Conservation (phyloP, 2,113 vertebrate species). For the Malaclemys terrapin region DNA sequence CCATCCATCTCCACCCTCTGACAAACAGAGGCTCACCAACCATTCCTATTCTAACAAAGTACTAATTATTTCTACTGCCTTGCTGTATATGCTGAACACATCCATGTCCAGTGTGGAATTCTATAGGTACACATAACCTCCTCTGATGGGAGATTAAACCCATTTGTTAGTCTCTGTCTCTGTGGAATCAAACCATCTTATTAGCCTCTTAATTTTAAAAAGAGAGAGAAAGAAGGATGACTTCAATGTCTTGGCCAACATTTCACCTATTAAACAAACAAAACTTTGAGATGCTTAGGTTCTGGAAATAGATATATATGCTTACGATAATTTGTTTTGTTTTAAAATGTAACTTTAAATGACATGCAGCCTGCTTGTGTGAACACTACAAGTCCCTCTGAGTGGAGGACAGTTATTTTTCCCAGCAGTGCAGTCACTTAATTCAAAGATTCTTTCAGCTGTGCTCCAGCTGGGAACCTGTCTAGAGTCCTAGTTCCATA, state of each 20-base stretch:
- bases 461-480: neutral
- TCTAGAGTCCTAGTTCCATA: neutral
- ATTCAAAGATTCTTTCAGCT: neutral
- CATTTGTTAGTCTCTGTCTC: fast-evolving
- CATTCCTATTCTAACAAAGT: neutral
- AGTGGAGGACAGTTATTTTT: neutral
- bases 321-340: neutral
- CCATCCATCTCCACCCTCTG: too few relatives aligned
- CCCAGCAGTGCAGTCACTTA: neutral
- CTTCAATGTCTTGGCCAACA: neutral
- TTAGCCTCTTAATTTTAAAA: neutral
- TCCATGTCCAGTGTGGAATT: constrained; percentile 31
- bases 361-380: neutral
- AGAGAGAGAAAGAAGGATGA: neutral
- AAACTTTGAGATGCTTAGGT: neutral
- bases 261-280: neutral
- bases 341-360: neutral
- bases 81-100: neutral
- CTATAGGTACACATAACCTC: neutral
- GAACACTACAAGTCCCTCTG: neutral
- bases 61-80: constrained; percentile 1
- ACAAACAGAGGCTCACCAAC: neutral
- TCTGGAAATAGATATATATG: neutral
- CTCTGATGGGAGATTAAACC: neutral
- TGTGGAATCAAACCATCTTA: neutral